Conservation (phyloP, 1,140 invertebrate genomes). For the Tribolium madens region DNA sequence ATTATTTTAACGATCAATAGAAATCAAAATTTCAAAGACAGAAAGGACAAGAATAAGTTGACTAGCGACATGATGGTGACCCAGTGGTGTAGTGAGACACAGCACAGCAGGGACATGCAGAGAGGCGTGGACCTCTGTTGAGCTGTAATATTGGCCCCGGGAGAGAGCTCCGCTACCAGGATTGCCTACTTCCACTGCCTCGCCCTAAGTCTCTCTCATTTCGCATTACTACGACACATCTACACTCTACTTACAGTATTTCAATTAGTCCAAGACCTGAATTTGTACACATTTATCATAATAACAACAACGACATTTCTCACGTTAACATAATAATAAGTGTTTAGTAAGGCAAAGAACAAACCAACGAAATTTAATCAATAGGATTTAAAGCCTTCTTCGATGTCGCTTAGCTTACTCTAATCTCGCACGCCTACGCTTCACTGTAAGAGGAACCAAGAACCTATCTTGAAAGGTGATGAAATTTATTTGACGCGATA, state of each 20-base stretch:
- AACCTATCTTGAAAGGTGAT: conserved; percentile 37
- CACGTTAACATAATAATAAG: not conserved
- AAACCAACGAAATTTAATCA: conserved; percentile 21
- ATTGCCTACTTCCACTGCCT: conserved; percentile 43
- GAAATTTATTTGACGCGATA: conserved; percentile 35
- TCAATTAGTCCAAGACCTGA: conserved; percentile 33
- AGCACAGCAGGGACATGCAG: conserved; percentile 42
- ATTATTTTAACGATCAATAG: conserved; percentile 1
- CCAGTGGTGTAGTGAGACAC: conserved; percentile 41
- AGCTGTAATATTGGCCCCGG: conserved; percentile 46
- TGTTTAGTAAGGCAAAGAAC: not conserved
- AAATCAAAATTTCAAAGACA: conserved; percentile 39
- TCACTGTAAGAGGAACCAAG: conserved; percentile 32
- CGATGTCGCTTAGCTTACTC: conserved; percentile 18
- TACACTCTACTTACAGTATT: conserved; percentile 34
- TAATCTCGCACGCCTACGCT: conserved; percentile 32
- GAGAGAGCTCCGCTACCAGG: conserved; percentile 45
- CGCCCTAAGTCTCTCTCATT: conserved; percentile 45
- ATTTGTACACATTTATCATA: not conserved
- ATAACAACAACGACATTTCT: not conserved
- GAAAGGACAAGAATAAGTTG: conserved; percentile 30
- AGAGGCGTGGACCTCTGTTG: conserved; percentile 45
- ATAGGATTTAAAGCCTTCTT: conserved; percentile 37
- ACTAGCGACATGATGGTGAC: conserved; percentile 34
- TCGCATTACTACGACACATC: conserved; percentile 39